These are phyloP conservation scores for Microtus ochrogaster DNA, from an alignment of 2,113 vertebrate species.

Conservation along the genomic window DNA sequence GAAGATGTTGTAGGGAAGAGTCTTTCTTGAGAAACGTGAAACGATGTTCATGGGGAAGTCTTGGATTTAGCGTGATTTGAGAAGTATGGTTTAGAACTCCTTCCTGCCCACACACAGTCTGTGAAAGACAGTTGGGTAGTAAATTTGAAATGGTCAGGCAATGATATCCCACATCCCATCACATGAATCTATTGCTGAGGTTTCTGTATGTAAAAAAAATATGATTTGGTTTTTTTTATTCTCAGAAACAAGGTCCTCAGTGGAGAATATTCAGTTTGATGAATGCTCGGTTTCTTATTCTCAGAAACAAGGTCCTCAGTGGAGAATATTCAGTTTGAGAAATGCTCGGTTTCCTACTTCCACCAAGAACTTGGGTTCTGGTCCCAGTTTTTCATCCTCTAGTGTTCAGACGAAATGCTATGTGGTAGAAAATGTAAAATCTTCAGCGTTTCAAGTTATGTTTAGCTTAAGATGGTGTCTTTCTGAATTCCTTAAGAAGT, in stretches of 20 bases:
- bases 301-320: background rate
- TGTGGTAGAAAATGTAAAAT: background rate
- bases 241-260: background rate
- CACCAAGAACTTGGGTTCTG: background rate
- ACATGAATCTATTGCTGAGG: background rate
- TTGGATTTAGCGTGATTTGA: background rate
- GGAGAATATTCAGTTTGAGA: conserved; percentile 36
- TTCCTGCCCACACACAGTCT: background rate
- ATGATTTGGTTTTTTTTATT: conserved; percentile 36
- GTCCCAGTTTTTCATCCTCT: background rate
- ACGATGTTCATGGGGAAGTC: background rate
- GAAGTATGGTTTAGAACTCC: background rate
- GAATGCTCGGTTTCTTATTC: conserved; percentile 45
- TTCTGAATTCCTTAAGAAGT: conserved; percentile 4
- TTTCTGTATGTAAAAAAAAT: background rate
- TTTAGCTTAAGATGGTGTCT: background rate
- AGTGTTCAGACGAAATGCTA: conserved; percentile 12
- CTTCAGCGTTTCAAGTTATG: background rate
- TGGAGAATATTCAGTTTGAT: conserved; percentile 31
- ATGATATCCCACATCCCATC: background rate
- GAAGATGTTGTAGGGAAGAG: background rate
- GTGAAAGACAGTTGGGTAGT: background rate
- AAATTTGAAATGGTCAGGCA: conserved; percentile 8
- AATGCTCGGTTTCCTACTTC: conserved; percentile 10
- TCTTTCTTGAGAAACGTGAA: conserved; percentile 23